Evolutionary conservation across 2,888 invertebrate species (phyloP).

Genomic region (Oeneis ivallda): DNA sequence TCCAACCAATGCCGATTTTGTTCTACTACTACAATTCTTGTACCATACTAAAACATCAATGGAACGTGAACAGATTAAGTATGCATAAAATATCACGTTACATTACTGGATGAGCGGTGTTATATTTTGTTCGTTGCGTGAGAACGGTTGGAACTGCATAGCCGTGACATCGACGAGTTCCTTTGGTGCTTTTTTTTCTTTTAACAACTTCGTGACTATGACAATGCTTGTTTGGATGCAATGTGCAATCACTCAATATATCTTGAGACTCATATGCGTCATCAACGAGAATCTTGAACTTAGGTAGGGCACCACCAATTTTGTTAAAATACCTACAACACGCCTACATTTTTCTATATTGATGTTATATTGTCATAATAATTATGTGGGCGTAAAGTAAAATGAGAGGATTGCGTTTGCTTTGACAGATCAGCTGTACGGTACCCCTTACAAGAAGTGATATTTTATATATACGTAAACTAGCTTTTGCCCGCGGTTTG

Average conservation of each 20-base stretch:
- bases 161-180: constrained; percentile 77
- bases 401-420: too few relatives aligned
- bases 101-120: constrained; percentile 59
- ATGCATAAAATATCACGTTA: constrained; percentile 58
- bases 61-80: constrained; percentile 49
- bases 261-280: constrained; percentile 4
- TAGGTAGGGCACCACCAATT: not conserved
- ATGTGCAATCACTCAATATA: constrained; percentile 23
- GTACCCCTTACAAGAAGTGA: too few relatives aligned
- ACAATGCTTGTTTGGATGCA: constrained; percentile 61
- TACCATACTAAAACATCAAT: constrained; percentile 45
- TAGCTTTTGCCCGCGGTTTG: too few relatives aligned
- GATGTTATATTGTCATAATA: not conserved
- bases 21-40: constrained; percentile 33
- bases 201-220: constrained; percentile 75
- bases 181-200: constrained; percentile 52
- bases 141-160: constrained; percentile 77
- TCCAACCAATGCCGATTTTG: constrained; percentile 51
- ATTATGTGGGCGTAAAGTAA: too few relatives aligned
- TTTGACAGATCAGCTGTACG: too few relatives aligned
- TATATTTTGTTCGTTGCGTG: constrained; percentile 75
- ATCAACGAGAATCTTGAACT: too few relatives aligned
- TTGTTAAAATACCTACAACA: not conserved
- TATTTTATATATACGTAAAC: too few relatives aligned
- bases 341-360: not conserved